These are phyloP conservation scores for Ridgeia piscesae DNA, from an alignment of 1,140 invertebrate genomes.

Conservation along the genomic window DNA sequence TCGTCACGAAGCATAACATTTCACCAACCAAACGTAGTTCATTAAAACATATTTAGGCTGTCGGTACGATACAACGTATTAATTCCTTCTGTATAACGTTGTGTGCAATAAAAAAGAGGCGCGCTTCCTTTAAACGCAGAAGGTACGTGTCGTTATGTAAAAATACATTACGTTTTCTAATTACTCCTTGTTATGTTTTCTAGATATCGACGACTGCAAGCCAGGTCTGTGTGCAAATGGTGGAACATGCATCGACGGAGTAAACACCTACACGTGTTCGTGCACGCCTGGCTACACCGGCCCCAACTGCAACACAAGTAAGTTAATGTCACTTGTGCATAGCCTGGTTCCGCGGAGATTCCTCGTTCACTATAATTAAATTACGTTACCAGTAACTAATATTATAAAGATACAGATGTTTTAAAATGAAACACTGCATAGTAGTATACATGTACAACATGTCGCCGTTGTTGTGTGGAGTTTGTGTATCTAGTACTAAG, in stretches of 20 bases:
- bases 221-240: slow-evolving; percentile 14
- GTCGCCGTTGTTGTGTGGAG: not conserved
- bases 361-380: no score
- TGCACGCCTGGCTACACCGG: slow-evolving; percentile 27
- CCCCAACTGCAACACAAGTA: slow-evolving; percentile 26
- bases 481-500: not conserved
- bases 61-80: no score
- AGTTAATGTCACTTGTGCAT: not conserved
- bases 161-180: not conserved
- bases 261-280: slow-evolving; percentile 20
- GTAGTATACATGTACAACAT: not conserved
- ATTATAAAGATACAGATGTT: not conserved
- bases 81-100: no score
- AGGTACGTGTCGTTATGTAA: no score
- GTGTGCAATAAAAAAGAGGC: no score
- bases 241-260: slow-evolving; percentile 23
- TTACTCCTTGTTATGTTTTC: slow-evolving; percentile 14
- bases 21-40: no score
- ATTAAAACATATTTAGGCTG: no score
- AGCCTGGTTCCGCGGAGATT: not conserved
- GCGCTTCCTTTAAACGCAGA: no score
- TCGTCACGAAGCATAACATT: no score
- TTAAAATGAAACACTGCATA: not conserved
- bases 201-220: slow-evolving; percentile 13
- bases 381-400: no score